phyloP scores from a whole-genome alignment of 2,888 invertebrate species.

The Cheilosia urbana region DNA sequence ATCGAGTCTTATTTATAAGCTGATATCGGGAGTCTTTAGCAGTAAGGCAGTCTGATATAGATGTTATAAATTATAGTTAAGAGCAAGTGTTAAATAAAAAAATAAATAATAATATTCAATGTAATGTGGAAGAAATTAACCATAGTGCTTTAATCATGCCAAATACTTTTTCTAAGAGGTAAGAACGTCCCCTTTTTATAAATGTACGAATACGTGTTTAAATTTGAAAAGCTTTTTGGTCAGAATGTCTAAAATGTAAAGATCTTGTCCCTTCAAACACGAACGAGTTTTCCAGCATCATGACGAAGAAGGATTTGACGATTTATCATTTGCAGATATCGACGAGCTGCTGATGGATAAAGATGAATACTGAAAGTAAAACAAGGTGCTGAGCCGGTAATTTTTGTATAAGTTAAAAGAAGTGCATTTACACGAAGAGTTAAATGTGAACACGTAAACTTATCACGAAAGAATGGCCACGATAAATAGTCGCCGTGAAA shows the following conservation, averaged over 20 bases:
- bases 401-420: too few species aligned
- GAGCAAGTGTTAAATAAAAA: too few species aligned
- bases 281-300: slow-evolving; percentile 75
- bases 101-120: too few species aligned
- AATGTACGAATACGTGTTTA: slow-evolving; percentile 78
- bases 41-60: too few species aligned
- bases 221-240: slow-evolving; percentile 75
- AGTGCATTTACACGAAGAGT: too few species aligned
- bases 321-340: slow-evolving; percentile 75
- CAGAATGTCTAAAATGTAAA: slow-evolving; percentile 68
- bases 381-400: background rate
- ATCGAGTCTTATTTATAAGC: too few species aligned
- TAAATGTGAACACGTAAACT: too few species aligned
- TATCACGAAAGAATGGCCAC: too few species aligned
- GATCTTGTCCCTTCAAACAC: slow-evolving; percentile 41
- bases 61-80: too few species aligned
- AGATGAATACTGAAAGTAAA: slow-evolving; percentile 68
- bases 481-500: too few species aligned
- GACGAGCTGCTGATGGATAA: slow-evolving; percentile 76
- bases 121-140: slow-evolving; percentile 66
- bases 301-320: slow-evolving; percentile 77
- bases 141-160: slow-evolving; percentile 54
- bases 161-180: slow-evolving; percentile 62
- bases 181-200: slow-evolving; percentile 71
- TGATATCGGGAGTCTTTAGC: too few species aligned